Base-by-base conservation (phyloP, 37 sponge, comb jelly and placozoan species). In the Ephydatia muelleri region DNA sequence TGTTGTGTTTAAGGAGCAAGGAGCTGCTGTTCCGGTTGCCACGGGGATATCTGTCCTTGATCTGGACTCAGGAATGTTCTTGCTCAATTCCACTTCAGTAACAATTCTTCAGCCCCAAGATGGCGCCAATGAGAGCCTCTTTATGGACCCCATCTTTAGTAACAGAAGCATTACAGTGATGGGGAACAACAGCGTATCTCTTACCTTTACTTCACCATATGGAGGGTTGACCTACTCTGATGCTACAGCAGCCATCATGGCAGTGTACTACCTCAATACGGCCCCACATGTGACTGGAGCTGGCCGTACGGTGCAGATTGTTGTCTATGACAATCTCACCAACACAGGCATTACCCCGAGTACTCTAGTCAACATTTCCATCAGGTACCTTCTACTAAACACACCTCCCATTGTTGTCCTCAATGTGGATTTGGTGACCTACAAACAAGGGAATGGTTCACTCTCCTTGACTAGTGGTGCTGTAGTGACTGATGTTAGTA, bases 401-500 rank as follows among this genome's bases (percentile, higher is more conserved):
- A 86, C 88, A 71, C 69, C 77, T 9, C 93, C 93, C 65, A 75
- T 37, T 26, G 86, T 85, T 26, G 30, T 26, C 38, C 64, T 92
- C 13, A 43, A 67, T 29, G 28, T 16, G 0, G 39, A 14, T 0
- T 21, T 75, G 19, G 67, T 92, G 14, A 23, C 73, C 30, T 92
- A 88, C 69, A 72, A 73, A n/a, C 85, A 92, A 70, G 88, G 85
- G 1, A 69, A 87, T 64, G 81, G 27, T 14, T 26, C 26, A 11
- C 12, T 87, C n/a, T 30, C 34, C 2, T 29, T 91, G 27, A 79
- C 83, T 21, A 68, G 83, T 3, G 43, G 49, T 39, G 76, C 86
- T 8, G 23, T 21, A 25, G 76, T 92, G 26, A 47, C 30, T 39
- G 93, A 92, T 85, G 88, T 85, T 29, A 89, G 85, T 47, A 82